phyloP scores from a whole-genome alignment of 2,888 invertebrate genomes.

The Drepana falcataria region DNA sequence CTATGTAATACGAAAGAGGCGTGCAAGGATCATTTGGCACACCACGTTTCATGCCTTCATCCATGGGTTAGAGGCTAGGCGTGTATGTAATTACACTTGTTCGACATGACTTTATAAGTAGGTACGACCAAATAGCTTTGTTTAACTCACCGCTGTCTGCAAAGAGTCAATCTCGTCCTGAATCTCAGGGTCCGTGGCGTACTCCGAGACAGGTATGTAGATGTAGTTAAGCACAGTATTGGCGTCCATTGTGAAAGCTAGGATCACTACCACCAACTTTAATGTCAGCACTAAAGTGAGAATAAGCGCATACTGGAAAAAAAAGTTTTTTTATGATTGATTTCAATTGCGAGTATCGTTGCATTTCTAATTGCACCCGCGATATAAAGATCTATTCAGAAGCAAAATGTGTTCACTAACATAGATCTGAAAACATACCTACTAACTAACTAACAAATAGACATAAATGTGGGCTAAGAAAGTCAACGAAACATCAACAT shows the following conservation, averaged over 20 bases:
- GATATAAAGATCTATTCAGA: too few relatives aligned
- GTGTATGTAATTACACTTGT: too few relatives aligned
- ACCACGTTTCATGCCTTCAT: too few relatives aligned
- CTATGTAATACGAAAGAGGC: too few relatives aligned
- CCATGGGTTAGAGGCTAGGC: too few relatives aligned
- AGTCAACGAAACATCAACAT: neutral
- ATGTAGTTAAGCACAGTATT: constrained; percentile 36
- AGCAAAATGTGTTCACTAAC: too few relatives aligned
- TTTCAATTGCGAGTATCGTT: neutral
- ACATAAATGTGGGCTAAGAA: neutral
- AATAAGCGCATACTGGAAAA: constrained; percentile 61
- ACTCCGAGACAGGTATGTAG: constrained; percentile 43
- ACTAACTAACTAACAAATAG: too few relatives aligned
- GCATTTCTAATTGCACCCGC: too few relatives aligned
- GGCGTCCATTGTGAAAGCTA: constrained; percentile 49
- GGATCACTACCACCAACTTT: constrained; percentile 53
- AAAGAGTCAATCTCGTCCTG: constrained; percentile 51
- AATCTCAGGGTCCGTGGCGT: constrained; percentile 51
- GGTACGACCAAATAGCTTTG: neutral
- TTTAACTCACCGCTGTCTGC: constrained; percentile 46
- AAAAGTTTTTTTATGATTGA: constrained; percentile 3
- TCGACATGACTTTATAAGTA: neutral
- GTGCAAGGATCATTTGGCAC: too few relatives aligned
- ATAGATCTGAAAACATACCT: too few relatives aligned
- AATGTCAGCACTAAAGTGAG: constrained; percentile 47